Conservation (phyloP, 2,888 invertebrate species). For the Dione juno region DNA sequence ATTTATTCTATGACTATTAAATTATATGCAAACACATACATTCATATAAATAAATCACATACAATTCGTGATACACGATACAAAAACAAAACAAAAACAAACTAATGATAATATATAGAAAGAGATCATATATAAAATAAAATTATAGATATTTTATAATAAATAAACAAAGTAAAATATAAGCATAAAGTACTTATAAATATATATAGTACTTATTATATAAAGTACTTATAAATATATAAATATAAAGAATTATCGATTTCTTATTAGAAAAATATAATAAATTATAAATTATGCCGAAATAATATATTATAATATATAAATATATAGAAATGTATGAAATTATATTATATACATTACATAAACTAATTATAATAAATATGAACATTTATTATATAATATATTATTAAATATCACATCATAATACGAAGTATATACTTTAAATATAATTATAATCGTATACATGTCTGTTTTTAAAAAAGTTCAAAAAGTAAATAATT, state of each 20-base stretch:
- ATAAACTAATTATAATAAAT: constrained; percentile 12
- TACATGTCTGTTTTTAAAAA: constrained; percentile 27
- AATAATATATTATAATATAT: not conserved
- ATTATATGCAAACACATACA: constrained; percentile 50
- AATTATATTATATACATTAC: constrained; percentile 1
- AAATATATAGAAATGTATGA: not conserved
- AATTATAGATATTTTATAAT: constrained; percentile 14
- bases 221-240: constrained; percentile 26
- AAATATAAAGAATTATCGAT: no score
- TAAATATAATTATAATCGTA: constrained; percentile 30
- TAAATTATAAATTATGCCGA: constrained; percentile 11
- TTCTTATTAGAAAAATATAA: no score
- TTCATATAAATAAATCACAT: constrained; percentile 53
- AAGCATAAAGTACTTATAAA: constrained; percentile 9
- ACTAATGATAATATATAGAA: constrained; percentile 31
- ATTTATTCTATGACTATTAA: constrained; percentile 53
- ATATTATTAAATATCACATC: constrained; percentile 30
- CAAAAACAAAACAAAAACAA: constrained; percentile 26
- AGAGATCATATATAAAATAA: constrained; percentile 34
- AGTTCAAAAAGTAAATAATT: constrained; percentile 49
- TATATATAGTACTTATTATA: no score
- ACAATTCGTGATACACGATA: constrained; percentile 44
- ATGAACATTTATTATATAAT: not conserved
- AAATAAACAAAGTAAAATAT: constrained; percentile 19
- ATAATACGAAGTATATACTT: constrained; percentile 35